Evolutionary conservation across 1,140 invertebrate genomes (phyloP).

Genomic region (Bombus cullumanus): DNA sequence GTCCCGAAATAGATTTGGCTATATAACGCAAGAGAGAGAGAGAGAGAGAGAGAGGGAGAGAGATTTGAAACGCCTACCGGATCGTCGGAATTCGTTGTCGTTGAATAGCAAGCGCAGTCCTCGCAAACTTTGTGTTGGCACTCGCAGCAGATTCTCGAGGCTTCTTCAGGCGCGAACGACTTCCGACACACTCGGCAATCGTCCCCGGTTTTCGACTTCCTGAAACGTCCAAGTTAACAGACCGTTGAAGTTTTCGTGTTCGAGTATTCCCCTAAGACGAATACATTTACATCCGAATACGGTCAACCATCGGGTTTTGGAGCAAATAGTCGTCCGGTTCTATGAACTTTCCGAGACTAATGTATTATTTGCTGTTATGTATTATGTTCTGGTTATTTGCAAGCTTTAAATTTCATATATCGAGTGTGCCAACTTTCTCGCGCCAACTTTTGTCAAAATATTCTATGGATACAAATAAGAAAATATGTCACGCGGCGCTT

Average conservation of each 20-base stretch:
- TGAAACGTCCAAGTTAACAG: conserved; percentile 58
- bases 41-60: neutral
- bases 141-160: conserved; percentile 92
- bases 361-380: neutral
- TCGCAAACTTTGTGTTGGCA: conserved; percentile 95
- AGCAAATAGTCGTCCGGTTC: neutral
- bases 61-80: conserved; percentile 84
- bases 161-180: conserved; percentile 92
- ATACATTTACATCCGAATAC: neutral
- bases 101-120: conserved; percentile 95
- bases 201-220: conserved; percentile 86
- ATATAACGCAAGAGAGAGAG: neutral
- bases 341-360: neutral
- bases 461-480: neutral
- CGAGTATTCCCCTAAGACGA: neutral
- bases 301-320: neutral
- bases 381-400: neutral
- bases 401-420: neutral
- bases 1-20: neutral
- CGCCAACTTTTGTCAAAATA: neutral
- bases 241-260: neutral
- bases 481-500: too few relatives aligned
- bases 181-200: conserved; percentile 94
- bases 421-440: too few relatives aligned
- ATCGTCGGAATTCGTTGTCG: conserved; percentile 90